phyloP scores from a whole-genome alignment of 2,888 invertebrate species.

The Eremobia ochroleuca region DNA sequence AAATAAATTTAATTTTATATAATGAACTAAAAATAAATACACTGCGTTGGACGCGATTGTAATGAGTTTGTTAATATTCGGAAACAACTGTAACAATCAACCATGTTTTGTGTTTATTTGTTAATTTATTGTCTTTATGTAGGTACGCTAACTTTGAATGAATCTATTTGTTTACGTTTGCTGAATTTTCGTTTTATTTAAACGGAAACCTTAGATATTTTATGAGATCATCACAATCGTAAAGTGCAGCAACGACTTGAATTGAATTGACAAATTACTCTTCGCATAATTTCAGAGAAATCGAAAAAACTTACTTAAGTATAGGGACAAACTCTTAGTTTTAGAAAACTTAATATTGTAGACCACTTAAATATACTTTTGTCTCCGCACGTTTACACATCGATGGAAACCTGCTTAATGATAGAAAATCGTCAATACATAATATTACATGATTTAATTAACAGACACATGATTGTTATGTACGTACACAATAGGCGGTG shows the following conservation, averaged over 20 bases:
- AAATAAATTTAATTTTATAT: constrained; percentile 40
- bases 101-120: constrained; percentile 4
- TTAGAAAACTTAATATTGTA: background rate
- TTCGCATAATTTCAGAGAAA: background rate
- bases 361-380: background rate
- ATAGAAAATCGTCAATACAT: background rate
- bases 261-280: background rate
- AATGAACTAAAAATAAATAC: constrained; percentile 43
- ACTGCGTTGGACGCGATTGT: constrained; percentile 17
- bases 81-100: constrained; percentile 26
- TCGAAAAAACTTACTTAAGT: no score
- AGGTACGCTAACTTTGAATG: no score
- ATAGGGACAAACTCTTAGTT: no score
- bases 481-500: constrained; percentile 18
- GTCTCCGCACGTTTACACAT: no score
- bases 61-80: constrained; percentile 35
- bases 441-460: constrained; percentile 7
- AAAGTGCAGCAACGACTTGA: background rate
- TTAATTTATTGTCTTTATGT: background rate
- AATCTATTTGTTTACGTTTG: background rate
- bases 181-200: background rate
- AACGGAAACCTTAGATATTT: background rate
- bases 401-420: background rate
- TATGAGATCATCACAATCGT: background rate
- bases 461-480: background rate